Percentiles rank a stretch among this genome's conserved stretches.
phyloP scores from a whole-genome alignment of 2,888 invertebrate genomes.

The Andrena dorsata region DNA sequence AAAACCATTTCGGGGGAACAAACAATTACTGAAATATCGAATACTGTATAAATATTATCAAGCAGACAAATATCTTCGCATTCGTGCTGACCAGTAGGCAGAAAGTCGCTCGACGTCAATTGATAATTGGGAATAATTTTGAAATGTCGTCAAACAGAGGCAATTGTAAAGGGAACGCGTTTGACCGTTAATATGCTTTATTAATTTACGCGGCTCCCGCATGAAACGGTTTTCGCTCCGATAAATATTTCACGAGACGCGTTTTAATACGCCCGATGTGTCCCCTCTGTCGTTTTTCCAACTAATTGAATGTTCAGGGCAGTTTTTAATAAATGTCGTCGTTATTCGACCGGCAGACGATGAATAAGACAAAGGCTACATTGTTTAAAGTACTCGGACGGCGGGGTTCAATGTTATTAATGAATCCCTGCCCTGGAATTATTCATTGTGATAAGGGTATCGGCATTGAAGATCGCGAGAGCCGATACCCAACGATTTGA shows the following conservation, averaged over 20 bases:
- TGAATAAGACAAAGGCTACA: background rate
- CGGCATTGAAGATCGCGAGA: too few species aligned
- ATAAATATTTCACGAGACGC: conserved; percentile 40
- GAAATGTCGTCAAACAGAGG: background rate
- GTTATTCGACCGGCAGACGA: background rate
- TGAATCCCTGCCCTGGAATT: too few species aligned
- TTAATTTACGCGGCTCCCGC: conserved; percentile 29
- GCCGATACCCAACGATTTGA: too few species aligned
- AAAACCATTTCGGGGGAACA: background rate
- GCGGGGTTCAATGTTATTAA: too few species aligned
- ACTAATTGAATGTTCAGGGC: conserved; percentile 18
- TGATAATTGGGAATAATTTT: conserved; percentile 29
- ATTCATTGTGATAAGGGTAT: too few species aligned
- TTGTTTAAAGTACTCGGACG: background rate
- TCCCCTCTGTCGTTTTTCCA: conserved; percentile 15
- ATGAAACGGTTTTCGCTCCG: conserved; percentile 27
- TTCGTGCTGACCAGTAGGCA: background rate
- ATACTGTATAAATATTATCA: conserved; percentile 5
- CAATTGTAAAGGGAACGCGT: background rate
- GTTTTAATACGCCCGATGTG: conserved; percentile 23
- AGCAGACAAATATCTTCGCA: background rate
- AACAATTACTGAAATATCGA: conserved; percentile 11
- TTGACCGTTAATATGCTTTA: conserved; percentile 34
- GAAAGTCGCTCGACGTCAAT: background rate
- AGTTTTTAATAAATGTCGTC: conserved; percentile 28